phyloP scores from a whole-genome alignment of 1,140 invertebrate species.

The Melipona quadrifasciata region DNA sequence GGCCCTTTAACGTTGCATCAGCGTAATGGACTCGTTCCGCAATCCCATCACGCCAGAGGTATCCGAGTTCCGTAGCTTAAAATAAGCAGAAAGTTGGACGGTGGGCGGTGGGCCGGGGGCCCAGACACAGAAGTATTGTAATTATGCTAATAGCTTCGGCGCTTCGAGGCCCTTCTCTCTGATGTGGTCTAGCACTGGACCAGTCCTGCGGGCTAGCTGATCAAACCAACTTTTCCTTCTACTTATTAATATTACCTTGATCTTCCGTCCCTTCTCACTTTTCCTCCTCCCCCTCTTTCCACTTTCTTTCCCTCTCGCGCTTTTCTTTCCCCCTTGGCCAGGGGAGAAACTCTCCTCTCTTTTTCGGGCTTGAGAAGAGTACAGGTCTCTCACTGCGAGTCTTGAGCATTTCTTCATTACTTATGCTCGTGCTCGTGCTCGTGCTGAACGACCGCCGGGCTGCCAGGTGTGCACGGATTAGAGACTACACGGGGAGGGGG shows the following conservation, averaged over 20 bases:
- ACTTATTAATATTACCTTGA: slow-evolving; percentile 76
- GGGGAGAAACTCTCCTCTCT: slow-evolving; percentile 45
- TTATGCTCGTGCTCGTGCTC: slow-evolving; percentile 35
- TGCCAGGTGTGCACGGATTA: slow-evolving; percentile 7
- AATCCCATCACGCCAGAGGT: slow-evolving; percentile 77
- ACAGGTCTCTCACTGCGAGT: slow-evolving; percentile 40
- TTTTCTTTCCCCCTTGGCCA: slow-evolving; percentile 21
- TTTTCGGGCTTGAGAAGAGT: slow-evolving; percentile 36
- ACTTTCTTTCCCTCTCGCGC: slow-evolving; percentile 49
- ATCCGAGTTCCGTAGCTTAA: slow-evolving; percentile 72
- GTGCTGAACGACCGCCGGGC: background rate
- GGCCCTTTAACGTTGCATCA: slow-evolving; percentile 78
- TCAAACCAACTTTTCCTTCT: slow-evolving; percentile 75
- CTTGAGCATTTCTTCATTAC: slow-evolving; percentile 63
- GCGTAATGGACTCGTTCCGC: slow-evolving; percentile 78
- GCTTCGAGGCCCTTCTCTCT: slow-evolving; percentile 71
- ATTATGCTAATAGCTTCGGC: slow-evolving; percentile 82
- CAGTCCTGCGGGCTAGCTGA: slow-evolving; percentile 73
- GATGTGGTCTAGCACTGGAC: slow-evolving; percentile 79
- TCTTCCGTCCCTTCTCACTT: slow-evolving; percentile 23
- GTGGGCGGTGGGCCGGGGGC: slow-evolving; percentile 39
- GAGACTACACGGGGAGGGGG: background rate
- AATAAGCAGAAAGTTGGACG: slow-evolving; percentile 80
- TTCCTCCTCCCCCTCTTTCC: slow-evolving; percentile 58
- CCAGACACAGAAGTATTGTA: slow-evolving; percentile 80